Base-by-base conservation (phyloP, 64 coral and sea anemone species). In the Orbicella faveolata region DNA sequence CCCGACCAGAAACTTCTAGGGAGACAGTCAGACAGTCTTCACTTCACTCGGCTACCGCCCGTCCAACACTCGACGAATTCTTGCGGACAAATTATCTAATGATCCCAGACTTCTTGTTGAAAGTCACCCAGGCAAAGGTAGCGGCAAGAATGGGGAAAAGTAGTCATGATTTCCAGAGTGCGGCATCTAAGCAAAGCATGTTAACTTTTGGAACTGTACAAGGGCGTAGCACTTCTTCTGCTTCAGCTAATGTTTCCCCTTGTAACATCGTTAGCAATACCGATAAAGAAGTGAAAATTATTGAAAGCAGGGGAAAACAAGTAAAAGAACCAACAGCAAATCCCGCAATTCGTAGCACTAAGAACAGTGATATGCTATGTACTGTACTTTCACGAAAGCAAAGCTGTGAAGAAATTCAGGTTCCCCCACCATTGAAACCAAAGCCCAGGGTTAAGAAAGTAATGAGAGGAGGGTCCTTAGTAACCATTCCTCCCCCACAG, bases 11-110 rank as follows among this genome's bases (percentile, higher is more conserved):
- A 8, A 8, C 36, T 52, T 37, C 82, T 5, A 70, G 67, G 21
- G 25, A 25, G 6, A 11, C 10, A 25, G 1, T 10, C 41, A 30
- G 12, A 12, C 20, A 41, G 26, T 94, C 92, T 14, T 23, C 89
- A 9, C 30, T 94, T 44, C 89, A 94, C 77, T 94, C 92, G 23
- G 77, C 91, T 10, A 74, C 73, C 23, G 67, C 79, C 12, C 70
- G 92, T 57, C 92, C 92, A 12, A 94, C 92, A 33, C n/a, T 94
- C n/a, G 79, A 89, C 30, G 87, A 94, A 72, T 94, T 94, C 59
- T 83, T 94, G 35, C 44, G 87, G 44, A 94, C 87, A 70, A 68
- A 89, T 73, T 94, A 89, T 89, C 83, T 89, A 20, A 89, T 79
- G 72, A 75, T 89, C 19, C 87, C 87, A 2, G 83, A 89, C n/a